Percentiles rank a stretch among this genome's conserved stretches.
Conservation (phyloP, 2,888 invertebrate genomes). For the Biston betularia region DNA sequence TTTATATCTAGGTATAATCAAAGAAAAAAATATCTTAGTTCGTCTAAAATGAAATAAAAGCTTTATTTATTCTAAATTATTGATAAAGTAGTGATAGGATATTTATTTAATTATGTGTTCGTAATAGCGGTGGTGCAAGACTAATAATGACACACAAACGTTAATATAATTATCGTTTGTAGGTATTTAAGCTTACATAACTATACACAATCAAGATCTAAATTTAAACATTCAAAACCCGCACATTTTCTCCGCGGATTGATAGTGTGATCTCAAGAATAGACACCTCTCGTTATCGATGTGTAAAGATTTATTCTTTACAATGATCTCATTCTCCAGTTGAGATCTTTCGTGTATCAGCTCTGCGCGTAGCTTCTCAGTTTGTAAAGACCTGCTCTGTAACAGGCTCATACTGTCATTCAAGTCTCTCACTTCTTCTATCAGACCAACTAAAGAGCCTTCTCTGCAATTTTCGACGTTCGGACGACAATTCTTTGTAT, state of each 20-base stretch:
- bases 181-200: no score
- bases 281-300: conserved; percentile 76
- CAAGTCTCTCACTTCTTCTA: conserved; percentile 77
- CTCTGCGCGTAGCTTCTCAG: conserved; percentile 72
- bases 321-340: conserved; percentile 77
- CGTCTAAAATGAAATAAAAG: no score
- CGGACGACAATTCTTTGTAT: conserved; percentile 73
- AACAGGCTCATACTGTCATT: conserved; percentile 76
- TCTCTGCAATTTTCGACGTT: conserved; percentile 80
- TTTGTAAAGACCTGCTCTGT: conserved; percentile 71
- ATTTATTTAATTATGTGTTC: no score
- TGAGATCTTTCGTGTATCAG: conserved; percentile 74
- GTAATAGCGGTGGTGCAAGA: no score
- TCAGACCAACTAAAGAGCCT: conserved; percentile 72
- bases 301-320: conserved; percentile 76
- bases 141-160: no score
- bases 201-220: background rate
- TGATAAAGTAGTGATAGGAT: no score
- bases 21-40: no score
- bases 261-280: conserved; percentile 75
- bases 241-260: conserved; percentile 79
- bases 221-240: conserved; percentile 60
- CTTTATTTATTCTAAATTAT: no score
- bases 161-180: no score
- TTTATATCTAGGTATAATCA: no score